Percentiles rank a stretch among this genome's conserved stretches.
Conservation (phyloP, 2,888 invertebrate species). For the Rambutsinella grinnellia region DNA sequence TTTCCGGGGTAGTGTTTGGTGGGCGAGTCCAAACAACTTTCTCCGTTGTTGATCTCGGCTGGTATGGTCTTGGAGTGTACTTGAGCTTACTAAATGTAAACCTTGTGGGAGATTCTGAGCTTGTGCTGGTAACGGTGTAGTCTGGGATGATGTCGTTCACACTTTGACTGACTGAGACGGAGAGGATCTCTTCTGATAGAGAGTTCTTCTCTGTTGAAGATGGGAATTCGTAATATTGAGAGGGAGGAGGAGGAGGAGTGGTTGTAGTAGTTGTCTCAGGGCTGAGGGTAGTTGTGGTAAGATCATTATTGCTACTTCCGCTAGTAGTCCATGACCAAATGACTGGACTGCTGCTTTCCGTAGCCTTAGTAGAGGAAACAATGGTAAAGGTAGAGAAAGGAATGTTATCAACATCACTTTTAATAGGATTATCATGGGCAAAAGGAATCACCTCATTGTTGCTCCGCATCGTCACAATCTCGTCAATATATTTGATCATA, state of each 20-base stretch:
- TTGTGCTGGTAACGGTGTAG: conserved; percentile 69
- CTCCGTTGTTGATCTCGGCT: conserved; percentile 31
- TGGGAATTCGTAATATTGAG: background rate
- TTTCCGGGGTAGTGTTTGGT: conserved; percentile 16
- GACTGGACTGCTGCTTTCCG: conserved; percentile 1
- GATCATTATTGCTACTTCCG: conserved; percentile 6
- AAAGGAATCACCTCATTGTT: background rate
- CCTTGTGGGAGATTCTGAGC: conserved; percentile 69
- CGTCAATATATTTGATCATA: conserved; percentile 39
- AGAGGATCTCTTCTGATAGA: conserved; percentile 10
- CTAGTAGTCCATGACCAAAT: background rate
- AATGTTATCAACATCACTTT: conserved; percentile 6
- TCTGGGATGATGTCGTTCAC: conserved; percentile 63
- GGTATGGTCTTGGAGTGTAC: conserved; percentile 35
- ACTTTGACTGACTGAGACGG: conserved; percentile 2
- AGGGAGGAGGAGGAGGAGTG: background rate
- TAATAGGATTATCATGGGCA: too few relatives aligned
- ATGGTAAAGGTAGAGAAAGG: conserved; percentile 31
- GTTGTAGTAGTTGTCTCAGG: conserved; percentile 14
- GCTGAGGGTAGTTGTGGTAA: background rate
- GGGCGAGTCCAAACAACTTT: conserved; percentile 43
- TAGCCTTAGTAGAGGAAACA: conserved; percentile 12
- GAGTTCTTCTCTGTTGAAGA: too few relatives aligned
- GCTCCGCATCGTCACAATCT: conserved; percentile 32
- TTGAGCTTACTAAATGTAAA: conserved; percentile 64